These are phyloP conservation scores for Pseudonaja textilis DNA, from an alignment of 2,113 vertebrate genomes.

Conservation along the genomic window DNA sequence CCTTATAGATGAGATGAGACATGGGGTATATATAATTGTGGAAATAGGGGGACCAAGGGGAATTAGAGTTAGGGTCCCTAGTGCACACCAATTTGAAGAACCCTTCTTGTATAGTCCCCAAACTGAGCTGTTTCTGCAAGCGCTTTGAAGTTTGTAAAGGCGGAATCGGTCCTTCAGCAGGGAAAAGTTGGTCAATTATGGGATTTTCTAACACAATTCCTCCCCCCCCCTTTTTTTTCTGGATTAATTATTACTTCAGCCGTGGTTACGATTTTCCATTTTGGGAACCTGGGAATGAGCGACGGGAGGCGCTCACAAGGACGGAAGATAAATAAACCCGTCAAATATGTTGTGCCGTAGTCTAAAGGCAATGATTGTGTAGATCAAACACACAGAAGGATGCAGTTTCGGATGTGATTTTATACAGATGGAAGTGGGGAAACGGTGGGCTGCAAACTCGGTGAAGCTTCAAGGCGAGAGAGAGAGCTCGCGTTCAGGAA, in stretches of 20 bases:
- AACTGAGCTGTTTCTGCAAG: not conserved
- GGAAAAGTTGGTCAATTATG: not conserved
- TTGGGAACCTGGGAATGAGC: not conserved
- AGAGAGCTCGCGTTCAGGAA: not conserved
- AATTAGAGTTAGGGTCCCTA: not conserved
- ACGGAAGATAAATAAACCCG: not conserved
- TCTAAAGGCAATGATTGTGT: not conserved
- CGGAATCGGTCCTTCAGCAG: not conserved
- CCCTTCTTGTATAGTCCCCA: not conserved
- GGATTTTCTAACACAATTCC: not conserved
- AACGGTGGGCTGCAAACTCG: not conserved
- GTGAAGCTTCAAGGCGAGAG: not conserved
- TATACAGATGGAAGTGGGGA: not conserved
- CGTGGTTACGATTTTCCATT: not conserved
- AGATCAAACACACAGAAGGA: not conserved
- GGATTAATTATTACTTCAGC: not conserved
- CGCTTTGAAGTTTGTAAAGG: not conserved
- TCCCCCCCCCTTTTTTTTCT: accelerated
- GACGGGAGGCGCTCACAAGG: accelerated
- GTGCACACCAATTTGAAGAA: not conserved
- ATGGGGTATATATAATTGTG: not conserved
- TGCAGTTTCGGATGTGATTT: not conserved
- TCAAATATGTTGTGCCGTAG: not conserved
- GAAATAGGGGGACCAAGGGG: not conserved
- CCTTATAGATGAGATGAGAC: not conserved